Evolutionary conservation across 2,888 invertebrate species (phyloP).

Genomic region (Pristionchus exspectatus): DNA sequence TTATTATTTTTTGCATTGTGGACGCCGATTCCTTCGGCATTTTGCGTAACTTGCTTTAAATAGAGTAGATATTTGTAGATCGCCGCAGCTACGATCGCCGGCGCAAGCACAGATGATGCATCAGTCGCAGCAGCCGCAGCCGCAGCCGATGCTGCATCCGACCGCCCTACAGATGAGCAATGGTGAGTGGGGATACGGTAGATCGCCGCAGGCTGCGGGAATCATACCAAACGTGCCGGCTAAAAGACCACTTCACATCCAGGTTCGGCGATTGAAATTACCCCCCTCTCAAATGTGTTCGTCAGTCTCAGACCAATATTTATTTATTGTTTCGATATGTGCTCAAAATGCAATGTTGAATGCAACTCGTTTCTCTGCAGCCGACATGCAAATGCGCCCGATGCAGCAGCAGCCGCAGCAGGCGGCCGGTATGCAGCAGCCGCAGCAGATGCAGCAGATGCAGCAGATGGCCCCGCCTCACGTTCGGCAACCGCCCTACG

Average conservation of each 20-base stretch:
- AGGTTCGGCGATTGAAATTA: no score
- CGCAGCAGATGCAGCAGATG: neutral
- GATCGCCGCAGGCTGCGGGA: no score
- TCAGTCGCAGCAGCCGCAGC: constrained; percentile 30
- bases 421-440: neutral
- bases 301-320: no score
- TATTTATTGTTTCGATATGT: no score
- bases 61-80: no score
- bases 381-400: constrained; percentile 27
- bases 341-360: no score
- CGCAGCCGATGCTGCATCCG: constrained; percentile 36
- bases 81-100: constrained; percentile 49
- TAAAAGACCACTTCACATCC: no score
- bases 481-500: neutral
- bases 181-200: neutral
- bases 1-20: no score
- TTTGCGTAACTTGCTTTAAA: no score
- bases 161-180: constrained; percentile 46
- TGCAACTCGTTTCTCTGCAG: neutral
- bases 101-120: constrained; percentile 53
- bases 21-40: no score
- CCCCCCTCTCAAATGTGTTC: no score
- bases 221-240: no score
- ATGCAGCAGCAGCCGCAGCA: neutral
- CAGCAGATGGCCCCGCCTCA: constrained; percentile 9